Evolutionary conservation across 2,113 vertebrate genomes (phyloP), one percentile per base, ranked within the genome.

Genomic region (Callionymus lyra): DNA sequence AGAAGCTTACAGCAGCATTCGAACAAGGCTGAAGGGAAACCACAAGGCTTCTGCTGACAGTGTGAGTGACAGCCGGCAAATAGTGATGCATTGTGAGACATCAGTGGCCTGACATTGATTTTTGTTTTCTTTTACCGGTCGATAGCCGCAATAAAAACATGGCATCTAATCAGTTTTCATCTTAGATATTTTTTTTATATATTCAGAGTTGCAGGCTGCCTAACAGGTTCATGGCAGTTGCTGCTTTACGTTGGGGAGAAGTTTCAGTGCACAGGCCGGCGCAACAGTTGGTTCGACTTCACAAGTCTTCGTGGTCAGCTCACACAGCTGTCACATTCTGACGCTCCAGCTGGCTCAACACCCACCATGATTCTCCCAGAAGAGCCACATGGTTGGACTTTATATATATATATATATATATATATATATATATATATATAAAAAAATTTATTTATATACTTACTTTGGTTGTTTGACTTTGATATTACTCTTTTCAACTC

Each of bases 251-350:
- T 27, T 27, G 21, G 4, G 21, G 21, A 27, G 21, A 4, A n/a
- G 4, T 27, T 27, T 4, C 21, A 27, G 21, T 27, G 4, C 21
- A 5, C 21, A 27, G 4, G 21, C 21, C 8, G 21, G 21, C 21
- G 21, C 60, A 48, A 10, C 65, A 62, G 60, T 74, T 60, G 63
- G 61, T 62, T 59, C 34, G 44, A 63, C 31, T 47, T 36, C 40
- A 52, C 38, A 11, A 70, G 58, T 62, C 62, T 47, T 44, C 21
- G 4, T 50, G 65, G 65, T 76, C 59, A 71, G 31, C 56, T 63
- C 45, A 52, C 44, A 67, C 67, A 67, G 59, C 74, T 77, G 70
- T 65, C 63, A 19, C 14, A 63, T 64, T 51, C 16, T 58, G 44
- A 70, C 6, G 34, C 53, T 53, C 53, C 51, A 38, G 44, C 10